Percentiles rank a stretch among this genome's conserved stretches.
These are phyloP conservation scores for Lota lota DNA, from an alignment of 2,113 vertebrate genomes.

Conservation along the genomic window DNA sequence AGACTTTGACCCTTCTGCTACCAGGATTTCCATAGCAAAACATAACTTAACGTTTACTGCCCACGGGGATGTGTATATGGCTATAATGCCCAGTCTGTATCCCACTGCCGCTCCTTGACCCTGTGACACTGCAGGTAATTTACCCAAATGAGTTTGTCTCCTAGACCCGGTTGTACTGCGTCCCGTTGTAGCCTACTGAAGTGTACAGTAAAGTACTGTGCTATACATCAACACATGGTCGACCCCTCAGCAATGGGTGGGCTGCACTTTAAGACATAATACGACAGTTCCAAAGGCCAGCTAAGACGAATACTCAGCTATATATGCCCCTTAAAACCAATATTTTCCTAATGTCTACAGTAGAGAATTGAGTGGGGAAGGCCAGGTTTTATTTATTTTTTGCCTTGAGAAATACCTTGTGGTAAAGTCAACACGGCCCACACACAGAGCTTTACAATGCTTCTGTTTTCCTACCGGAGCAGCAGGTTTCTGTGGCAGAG, in stretches of 20 bases:
- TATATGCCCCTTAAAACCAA: slow-evolving; percentile 53
- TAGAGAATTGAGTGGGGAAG: slow-evolving; percentile 38
- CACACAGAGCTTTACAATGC: slow-evolving; percentile 45
- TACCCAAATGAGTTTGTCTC: neutral
- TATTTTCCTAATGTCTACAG: slow-evolving; percentile 61
- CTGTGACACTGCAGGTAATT: slow-evolving; percentile 2
- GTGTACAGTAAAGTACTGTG: neutral
- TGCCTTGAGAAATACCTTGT: slow-evolving; percentile 44
- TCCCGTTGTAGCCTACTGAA: slow-evolving; percentile 12
- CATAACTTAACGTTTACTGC: slow-evolving; percentile 28
- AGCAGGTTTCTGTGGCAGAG: slow-evolving; percentile 28
- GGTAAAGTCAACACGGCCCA: slow-evolving; percentile 47
- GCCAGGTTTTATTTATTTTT: slow-evolving; percentile 32
- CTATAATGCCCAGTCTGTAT: slow-evolving; percentile 23
- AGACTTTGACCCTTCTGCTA: slow-evolving; percentile 52
- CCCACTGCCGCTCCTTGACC: slow-evolving; percentile 39
- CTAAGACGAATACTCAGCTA: slow-evolving; percentile 55
- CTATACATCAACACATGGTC: slow-evolving; percentile 3
- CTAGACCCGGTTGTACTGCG: neutral
- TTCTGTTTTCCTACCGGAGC: slow-evolving; percentile 12
- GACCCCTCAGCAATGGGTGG: slow-evolving; percentile 34
- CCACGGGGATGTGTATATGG: slow-evolving; percentile 42
- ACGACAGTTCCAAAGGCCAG: slow-evolving; percentile 42
- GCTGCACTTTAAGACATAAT: slow-evolving; percentile 27
- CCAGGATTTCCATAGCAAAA: slow-evolving; percentile 45